Evolutionary conservation across 2,113 vertebrate species (phyloP), one percentile per base, ranked within the genome.

Genomic region (Prinia subflava): DNA sequence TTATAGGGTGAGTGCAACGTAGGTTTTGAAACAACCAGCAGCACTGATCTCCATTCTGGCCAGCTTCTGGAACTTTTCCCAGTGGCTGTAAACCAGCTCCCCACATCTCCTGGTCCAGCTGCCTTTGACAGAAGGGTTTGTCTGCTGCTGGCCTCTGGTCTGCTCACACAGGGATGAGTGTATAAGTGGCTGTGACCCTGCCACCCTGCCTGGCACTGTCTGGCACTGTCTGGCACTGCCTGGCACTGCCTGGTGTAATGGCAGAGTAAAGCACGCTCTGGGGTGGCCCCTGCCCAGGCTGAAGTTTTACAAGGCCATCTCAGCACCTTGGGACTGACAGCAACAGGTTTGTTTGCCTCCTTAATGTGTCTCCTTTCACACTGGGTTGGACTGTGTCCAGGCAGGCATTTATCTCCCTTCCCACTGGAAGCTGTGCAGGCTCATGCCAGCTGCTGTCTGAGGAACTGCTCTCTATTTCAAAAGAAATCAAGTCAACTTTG

Each of bases 391-490:
- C 37, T 25, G 44, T 9, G 17, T 93, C 92, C 96, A 96, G 86
- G 68, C 71, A 75, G 70, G 69, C 1, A 4, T 79, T 94, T 94
- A 78, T 92, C 95, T 93, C 75, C 83, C 79, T 90, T 90, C 83
- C 79, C 80, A 31, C 80, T 94, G 92, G 91, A 96, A 92, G 39
- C 73, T 41, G 35, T 59, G 68, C 64, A 84, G 69, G 60, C 56
- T 92, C 52, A 52, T 68, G 83, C 47, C 3, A 46, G 79, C 90
- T 93, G 79, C 88, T 92, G 59, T 95, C 79, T 90, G 90, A 90
- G 80, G 71, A 90, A 42, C 64, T 95, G 86, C 56, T 97, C 89
- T 93, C 76, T 56, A 59, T 93, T 96, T 95, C 86, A 86, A 93
- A 93, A 67, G 79, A 77, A 92, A 83, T 67, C 68, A 56, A 86